phyloP scores from a whole-genome alignment of 2,797 vertebrate species.

The Numenius phaeopus region DNA sequence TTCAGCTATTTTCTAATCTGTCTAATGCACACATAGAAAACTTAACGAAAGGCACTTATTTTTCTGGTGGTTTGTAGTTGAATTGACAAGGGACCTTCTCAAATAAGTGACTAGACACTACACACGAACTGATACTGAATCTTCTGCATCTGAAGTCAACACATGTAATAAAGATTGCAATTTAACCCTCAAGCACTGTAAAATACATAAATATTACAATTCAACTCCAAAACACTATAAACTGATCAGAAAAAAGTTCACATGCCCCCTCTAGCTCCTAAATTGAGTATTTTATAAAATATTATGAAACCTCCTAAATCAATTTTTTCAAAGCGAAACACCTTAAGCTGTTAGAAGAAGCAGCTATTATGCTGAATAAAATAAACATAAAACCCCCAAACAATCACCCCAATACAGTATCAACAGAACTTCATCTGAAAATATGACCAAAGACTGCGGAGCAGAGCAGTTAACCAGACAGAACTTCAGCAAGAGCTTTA shows the following conservation, averaged over 20 bases:
- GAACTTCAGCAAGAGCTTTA: not conserved
- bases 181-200: not conserved
- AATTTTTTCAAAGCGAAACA: not conserved
- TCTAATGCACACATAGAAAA: not conserved
- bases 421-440: not conserved
- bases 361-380: not conserved
- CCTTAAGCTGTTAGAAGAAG: not conserved
- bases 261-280: not conserved
- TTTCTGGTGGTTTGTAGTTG: not conserved
- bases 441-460: not conserved
- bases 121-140: not conserved
- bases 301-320: not conserved
- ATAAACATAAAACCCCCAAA: not conserved
- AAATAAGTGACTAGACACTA: not conserved
- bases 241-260: not conserved
- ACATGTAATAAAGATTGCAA: not conserved
- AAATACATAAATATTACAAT: not conserved
- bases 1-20: not conserved
- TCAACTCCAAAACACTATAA: not conserved
- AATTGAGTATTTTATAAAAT: not conserved
- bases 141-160: not conserved
- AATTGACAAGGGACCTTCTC: not conserved
- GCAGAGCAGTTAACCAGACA: not conserved
- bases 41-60: not conserved
- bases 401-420: not conserved